Percentiles rank a stretch among this genome's conserved stretches.
These are phyloP conservation scores for Rutilus rutilus DNA, from an alignment of 2,113 vertebrate genomes.

Conservation along the genomic window DNA sequence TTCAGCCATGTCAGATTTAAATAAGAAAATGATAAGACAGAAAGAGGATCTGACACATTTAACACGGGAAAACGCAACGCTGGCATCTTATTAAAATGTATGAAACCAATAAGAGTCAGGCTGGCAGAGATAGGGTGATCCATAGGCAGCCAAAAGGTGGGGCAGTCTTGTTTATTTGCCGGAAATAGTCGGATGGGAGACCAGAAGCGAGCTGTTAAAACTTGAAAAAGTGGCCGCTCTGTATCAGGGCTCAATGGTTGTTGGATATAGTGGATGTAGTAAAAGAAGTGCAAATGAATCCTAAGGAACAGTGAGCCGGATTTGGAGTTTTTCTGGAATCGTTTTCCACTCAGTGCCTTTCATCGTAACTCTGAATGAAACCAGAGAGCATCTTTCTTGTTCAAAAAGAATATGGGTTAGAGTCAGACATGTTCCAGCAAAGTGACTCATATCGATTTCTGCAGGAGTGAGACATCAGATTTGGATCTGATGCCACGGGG, in stretches of 20 bases:
- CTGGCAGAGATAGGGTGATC: slow-evolving; percentile 7
- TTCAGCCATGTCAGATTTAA: slow-evolving; percentile 49
- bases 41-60: slow-evolving; percentile 41
- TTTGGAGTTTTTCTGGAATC: slow-evolving; percentile 3
- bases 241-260: neutral
- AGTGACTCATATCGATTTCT: slow-evolving; percentile 54
- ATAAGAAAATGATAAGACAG: slow-evolving; percentile 45
- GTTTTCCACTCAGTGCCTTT: slow-evolving; percentile 37
- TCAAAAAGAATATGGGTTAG: slow-evolving; percentile 46
- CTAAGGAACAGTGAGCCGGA: neutral
- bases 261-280: neutral
- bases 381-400: slow-evolving; percentile 36
- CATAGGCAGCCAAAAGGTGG: neutral
- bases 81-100: slow-evolving; percentile 49
- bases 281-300: slow-evolving; percentile 9
- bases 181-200: neutral
- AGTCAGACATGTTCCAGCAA: slow-evolving; percentile 54
- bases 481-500: slow-evolving; percentile 49
- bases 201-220: neutral
- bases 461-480: slow-evolving; percentile 54
- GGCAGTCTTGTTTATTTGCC: neutral
- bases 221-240: neutral
- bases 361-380: slow-evolving; percentile 47
- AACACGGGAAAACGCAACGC: slow-evolving; percentile 15
- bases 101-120: slow-evolving; percentile 25